Percentiles rank a stretch among this genome's conserved stretches.
phyloP scores from a whole-genome alignment of 92 coral and sea anemone genomes.

The Anthopleura xanthogrammica region DNA sequence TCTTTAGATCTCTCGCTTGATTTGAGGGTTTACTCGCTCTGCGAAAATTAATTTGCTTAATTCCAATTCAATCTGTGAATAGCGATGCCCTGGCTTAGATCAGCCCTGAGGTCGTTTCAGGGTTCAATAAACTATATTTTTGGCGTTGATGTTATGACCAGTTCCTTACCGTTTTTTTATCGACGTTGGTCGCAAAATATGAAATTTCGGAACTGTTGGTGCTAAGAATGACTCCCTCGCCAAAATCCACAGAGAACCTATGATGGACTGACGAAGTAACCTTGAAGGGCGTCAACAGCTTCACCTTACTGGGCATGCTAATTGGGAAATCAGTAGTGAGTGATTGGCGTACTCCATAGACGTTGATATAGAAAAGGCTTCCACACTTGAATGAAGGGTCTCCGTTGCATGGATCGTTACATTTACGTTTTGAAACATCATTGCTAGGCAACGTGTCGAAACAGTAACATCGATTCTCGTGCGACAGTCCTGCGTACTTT shows the following conservation, averaged over 20 bases:
- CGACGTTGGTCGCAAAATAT: background rate
- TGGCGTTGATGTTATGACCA: background rate
- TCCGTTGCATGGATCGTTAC: conserved; percentile 63
- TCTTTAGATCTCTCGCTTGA: too few relatives aligned
- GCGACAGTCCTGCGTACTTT: conserved; percentile 49
- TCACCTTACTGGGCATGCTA: conserved; percentile 10
- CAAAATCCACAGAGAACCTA: conserved; percentile 18
- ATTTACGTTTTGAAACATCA: conserved; percentile 33
- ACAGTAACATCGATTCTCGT: conserved; percentile 54
- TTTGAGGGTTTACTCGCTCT: too few relatives aligned
- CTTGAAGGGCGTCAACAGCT: conserved; percentile 3
- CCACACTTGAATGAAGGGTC: conserved; percentile 67
- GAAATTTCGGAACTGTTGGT: conserved; percentile 17
- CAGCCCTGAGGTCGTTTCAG: too few relatives aligned
- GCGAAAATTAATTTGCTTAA: too few relatives aligned
- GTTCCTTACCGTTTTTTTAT: background rate
- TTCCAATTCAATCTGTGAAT: too few relatives aligned
- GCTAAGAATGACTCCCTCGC: background rate
- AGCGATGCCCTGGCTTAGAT: too few relatives aligned
- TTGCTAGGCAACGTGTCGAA: conserved; percentile 36
- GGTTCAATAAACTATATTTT: background rate
- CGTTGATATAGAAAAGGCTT: conserved; percentile 45
- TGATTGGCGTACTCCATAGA: conserved; percentile 45
- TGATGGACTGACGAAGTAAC: conserved; percentile 23
- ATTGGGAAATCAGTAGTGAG: conserved; percentile 23